Conservation (phyloP, 53 echinoderm and acorn worm genomes). For the Hippasteria phrygiana region DNA sequence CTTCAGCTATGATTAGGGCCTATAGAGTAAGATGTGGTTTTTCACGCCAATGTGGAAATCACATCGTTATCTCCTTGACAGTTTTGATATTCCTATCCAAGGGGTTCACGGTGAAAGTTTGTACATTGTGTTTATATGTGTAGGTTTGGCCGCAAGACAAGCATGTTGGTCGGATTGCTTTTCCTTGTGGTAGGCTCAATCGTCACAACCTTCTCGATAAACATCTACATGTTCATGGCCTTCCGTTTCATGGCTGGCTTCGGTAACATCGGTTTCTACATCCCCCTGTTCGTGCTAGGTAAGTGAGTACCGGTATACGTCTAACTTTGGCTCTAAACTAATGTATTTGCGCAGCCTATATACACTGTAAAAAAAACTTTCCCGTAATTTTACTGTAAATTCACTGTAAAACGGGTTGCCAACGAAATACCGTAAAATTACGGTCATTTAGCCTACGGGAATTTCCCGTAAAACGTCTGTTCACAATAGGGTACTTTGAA, state of each 20-base stretch:
- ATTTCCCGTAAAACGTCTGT: not conserved
- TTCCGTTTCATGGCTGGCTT: conserved; percentile 57
- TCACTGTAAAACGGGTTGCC: no score
- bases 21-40: no score
- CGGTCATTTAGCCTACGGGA: no score
- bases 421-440: no score
- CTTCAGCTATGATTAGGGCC: no score
- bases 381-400: no score
- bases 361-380: no score
- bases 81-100: no score
- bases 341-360: not conserved
- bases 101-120: not conserved
- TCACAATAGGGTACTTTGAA: no score
- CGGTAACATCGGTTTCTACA: conserved; percentile 43
- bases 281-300: conserved; percentile 58
- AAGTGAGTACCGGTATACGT: conserved; percentile 22
- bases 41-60: no score
- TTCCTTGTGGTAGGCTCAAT: not conserved
- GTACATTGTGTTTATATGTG: not conserved
- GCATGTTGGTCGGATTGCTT: conserved; percentile 19
- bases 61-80: no score
- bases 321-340: not conserved
- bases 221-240: conserved; percentile 50
- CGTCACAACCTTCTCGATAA: conserved; percentile 20
- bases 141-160: conserved; percentile 57